Conservation (phyloP, 2,113 vertebrate species). For the Coregonus clupeaformis region DNA sequence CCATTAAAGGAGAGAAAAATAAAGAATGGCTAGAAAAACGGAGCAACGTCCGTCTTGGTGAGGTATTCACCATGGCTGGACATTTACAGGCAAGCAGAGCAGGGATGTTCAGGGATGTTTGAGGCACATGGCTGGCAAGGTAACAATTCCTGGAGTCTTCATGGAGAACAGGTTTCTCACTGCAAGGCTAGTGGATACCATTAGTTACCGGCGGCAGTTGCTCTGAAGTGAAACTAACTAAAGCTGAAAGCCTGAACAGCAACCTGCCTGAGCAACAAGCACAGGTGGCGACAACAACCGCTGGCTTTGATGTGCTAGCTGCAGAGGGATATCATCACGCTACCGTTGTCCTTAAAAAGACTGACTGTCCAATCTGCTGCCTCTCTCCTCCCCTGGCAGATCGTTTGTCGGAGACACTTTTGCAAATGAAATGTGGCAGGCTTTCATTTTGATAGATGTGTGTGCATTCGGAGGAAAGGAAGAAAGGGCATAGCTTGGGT, state of each 20-base stretch:
- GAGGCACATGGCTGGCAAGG: background rate
- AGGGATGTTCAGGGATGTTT: too few relatives aligned
- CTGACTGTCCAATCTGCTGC: constrained; percentile 49
- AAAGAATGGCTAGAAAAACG: background rate
- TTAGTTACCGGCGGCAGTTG: background rate
- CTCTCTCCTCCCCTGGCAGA: constrained; percentile 44
- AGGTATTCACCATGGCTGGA: too few relatives aligned
- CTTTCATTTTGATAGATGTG: constrained; percentile 55
- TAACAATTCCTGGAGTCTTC: background rate
- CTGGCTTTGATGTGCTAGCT: constrained; percentile 22
- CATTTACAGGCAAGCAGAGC: background rate
- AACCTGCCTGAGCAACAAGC: background rate
- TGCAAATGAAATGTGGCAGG: constrained; percentile 54
- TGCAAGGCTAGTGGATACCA: background rate
- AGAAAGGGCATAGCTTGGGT: constrained; percentile 10
- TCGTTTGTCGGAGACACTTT: constrained; percentile 54
- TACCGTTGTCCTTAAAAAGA: constrained; percentile 44
- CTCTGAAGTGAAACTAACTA: background rate
- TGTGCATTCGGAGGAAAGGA: background rate
- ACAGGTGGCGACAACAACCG: background rate
- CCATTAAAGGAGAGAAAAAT: background rate
- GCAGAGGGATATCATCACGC: constrained; percentile 53
- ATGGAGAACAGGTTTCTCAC: background rate
- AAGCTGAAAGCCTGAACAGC: background rate
- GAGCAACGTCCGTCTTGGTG: background rate